Base-by-base conservation (phyloP, 2,113 vertebrate genomes). In the Malurus elegans region DNA sequence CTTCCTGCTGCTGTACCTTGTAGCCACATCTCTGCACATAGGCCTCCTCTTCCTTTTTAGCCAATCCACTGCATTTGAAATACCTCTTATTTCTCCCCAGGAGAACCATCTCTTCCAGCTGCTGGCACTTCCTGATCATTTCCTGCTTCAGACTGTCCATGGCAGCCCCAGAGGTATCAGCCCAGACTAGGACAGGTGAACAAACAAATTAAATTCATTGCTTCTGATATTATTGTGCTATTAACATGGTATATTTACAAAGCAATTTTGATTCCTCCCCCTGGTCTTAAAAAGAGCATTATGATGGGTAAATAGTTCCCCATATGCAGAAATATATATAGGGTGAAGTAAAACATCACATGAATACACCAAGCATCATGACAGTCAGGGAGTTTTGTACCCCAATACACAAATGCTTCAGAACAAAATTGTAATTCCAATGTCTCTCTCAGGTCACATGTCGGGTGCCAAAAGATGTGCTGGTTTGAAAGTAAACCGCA, bases 1-100 rank as follows among this genome's bases (percentile, higher is more conserved):
- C 98, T 32, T 99, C 98, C 23, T 98, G 91, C 28, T 98, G 97
- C 78, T 98, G 98, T 36, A 98, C 93, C 99, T 99, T 62, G 58
- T 62, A 42, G 74, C 29, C 36, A 51, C 23, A 42, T 62, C 47
- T 78, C 74, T 51, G 29, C 36, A 51, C 40, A 18, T 6, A 26
- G 18, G 13, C 23, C 36, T 51, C 14, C 23, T 51, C 58, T 64
- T 64, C 47, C 58, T 26, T 42, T 78, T 26, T 40, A 78, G 29
- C 29, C 28, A 42, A 21, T 18, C 62, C 58, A 21, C 36, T n/a
- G 58, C 6, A 0, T 51, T 42, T 64, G 23, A 78, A 62, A n/a
- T 51, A 42, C 23, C n/a, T 36, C 45, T 69, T 75, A 18, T 61
- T n/a, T 50, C 8, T 29, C 13, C 45, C 10, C 23, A 78, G 36